Conservation (phyloP, 2,888 invertebrate species). For the Notodonta dromedarius region DNA sequence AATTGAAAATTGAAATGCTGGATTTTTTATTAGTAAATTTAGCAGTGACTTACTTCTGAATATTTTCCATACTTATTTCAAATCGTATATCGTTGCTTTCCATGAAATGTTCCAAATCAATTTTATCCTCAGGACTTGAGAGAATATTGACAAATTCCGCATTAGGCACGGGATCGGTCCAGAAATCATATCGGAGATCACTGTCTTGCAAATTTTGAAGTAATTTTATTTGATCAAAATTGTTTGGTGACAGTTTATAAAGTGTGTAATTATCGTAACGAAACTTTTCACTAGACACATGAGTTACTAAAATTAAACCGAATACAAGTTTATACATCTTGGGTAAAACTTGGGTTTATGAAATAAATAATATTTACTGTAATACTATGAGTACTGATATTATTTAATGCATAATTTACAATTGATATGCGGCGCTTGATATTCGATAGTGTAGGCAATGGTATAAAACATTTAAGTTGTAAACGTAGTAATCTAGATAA, state of each 20-base stretch:
- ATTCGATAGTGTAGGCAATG: background rate
- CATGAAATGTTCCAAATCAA: slow-evolving; percentile 54
- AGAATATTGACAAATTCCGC: slow-evolving; percentile 61
- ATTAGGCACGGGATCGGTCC: slow-evolving; percentile 53
- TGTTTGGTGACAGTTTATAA: slow-evolving; percentile 77
- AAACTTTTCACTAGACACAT: slow-evolving; percentile 44
- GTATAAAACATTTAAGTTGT: slow-evolving; percentile 19
- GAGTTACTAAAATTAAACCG: slow-evolving; percentile 15
- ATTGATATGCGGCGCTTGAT: background rate
- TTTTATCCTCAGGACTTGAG: slow-evolving; percentile 59
- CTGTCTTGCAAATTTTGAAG: slow-evolving; percentile 68
- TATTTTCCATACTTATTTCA: slow-evolving; percentile 66
- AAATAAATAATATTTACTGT: background rate
- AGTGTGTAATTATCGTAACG: slow-evolving; percentile 65
- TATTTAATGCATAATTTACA: background rate
- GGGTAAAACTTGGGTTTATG: background rate
- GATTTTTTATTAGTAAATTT: too few relatives aligned
- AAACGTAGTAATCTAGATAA: slow-evolving; percentile 11
- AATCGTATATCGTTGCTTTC: slow-evolving; percentile 55
- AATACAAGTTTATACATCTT: background rate
- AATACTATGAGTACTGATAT: background rate
- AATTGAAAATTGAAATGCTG: too few relatives aligned
- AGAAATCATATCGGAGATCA: slow-evolving; percentile 66
- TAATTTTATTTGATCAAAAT: slow-evolving; percentile 65
- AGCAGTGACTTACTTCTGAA: slow-evolving; percentile 68